Evolutionary conservation across 2,888 invertebrate species (phyloP).

Genomic region (Drosophila fungiperda): DNA sequence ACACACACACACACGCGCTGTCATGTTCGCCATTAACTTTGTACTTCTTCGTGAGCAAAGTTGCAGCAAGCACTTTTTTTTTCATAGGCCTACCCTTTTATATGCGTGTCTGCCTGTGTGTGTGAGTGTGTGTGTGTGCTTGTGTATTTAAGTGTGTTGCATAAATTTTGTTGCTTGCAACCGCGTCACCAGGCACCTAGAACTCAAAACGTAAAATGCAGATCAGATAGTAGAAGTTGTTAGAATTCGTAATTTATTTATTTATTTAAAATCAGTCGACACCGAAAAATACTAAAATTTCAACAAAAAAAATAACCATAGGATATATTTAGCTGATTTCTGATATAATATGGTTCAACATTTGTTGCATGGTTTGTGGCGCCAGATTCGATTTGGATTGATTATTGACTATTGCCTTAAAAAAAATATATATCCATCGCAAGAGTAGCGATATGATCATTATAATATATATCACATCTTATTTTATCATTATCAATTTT

Average conservation of each 20-base stretch:
- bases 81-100: constrained; percentile 72
- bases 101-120: constrained; percentile 14
- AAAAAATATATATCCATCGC: neutral
- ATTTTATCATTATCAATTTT: neutral
- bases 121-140: constrained; percentile 7
- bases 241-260: neutral
- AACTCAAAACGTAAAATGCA: constrained; percentile 16
- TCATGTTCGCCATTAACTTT: constrained; percentile 66
- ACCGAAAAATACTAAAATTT: neutral
- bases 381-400: neutral
- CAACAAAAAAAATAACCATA: neutral
- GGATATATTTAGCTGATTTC: too few relatives aligned
- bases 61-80: constrained; percentile 55
- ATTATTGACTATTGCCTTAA: neutral
- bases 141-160: constrained; percentile 16
- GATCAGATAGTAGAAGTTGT: constrained; percentile 9
- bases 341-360: neutral
- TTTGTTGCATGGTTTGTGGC: neutral
- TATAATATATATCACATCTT: neutral
- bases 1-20: constrained; percentile 43
- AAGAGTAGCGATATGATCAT: neutral
- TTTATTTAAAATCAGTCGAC: neutral
- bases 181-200: constrained; percentile 14
- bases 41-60: constrained; percentile 51
- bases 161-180: constrained; percentile 23